Evolutionary conservation across 1,140 invertebrate genomes (phyloP).

Genomic region (Homarus americanus): DNA sequence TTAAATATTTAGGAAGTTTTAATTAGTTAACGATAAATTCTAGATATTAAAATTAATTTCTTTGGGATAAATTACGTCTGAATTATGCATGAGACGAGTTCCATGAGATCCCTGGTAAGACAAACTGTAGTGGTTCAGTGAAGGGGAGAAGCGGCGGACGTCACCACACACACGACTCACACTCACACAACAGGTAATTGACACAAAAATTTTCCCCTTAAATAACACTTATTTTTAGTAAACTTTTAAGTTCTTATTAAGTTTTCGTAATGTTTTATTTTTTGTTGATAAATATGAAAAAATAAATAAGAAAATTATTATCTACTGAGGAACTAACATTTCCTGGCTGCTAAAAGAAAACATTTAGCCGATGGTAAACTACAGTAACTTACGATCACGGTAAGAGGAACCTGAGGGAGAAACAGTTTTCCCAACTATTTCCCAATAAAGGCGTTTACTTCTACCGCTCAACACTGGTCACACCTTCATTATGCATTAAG

Average conservation of each 20-base stretch:
- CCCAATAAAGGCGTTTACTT: not conserved
- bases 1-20: too few relatives aligned
- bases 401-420: not conserved
- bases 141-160: not conserved
- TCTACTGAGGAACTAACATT: too few relatives aligned
- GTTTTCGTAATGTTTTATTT: too few relatives aligned
- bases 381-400: not conserved
- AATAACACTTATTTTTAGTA: conserved; percentile 5
- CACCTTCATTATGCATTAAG: not conserved
- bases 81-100: too few relatives aligned
- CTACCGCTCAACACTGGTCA: not conserved
- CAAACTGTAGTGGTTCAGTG: not conserved
- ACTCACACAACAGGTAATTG: not conserved
- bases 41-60: too few relatives aligned
- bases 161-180: not conserved
- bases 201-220: not conserved
- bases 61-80: too few relatives aligned
- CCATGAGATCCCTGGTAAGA: not conserved
- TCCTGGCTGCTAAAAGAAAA: too few relatives aligned
- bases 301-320: too few relatives aligned
- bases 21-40: too few relatives aligned
- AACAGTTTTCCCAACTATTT: not conserved
- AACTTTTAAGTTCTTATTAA: too few relatives aligned
- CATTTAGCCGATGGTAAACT: not conserved
- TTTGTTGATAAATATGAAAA: too few relatives aligned